Base-by-base conservation (phyloP, 23 tunicate genomes). In the Clavelina lepadiformis region DNA sequence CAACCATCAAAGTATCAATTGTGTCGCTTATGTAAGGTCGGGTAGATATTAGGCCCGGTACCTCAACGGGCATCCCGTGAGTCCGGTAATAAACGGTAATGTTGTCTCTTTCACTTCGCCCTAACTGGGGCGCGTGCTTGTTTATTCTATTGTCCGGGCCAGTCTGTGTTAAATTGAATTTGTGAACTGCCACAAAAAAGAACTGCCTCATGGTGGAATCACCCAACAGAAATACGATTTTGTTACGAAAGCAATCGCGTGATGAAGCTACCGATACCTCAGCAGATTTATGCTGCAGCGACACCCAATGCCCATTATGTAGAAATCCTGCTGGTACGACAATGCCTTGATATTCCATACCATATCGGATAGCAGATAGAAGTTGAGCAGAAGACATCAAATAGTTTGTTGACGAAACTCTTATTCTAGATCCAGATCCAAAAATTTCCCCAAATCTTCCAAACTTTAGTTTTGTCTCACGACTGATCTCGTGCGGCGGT, bases 21-120 rank as follows among this genome's bases (percentile, higher is more conserved):
- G 74, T 35, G 33, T 77, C 74, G 23, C 66, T 77, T 24, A 77
- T 77, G 56, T 77, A 77, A 2, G 82, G 74, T 23, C 79, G 47
- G 2, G 41, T 24, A 35, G 33, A 28, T 3, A 23, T 1, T 7
- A 74, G 74, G 15, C 82, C 82, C 15, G 82, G 74, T 20, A 55
- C 67, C 19, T 46, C 66, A 27, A 77, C 26, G 3, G 82, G 82
- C 7, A 67, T 74, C 7, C 82, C 82, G 37, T 77, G 82, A 28
- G 74, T 51, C 18, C 82, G 35, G 37, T 67, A 67, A 46, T 77
- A 59, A 33, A 77, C 31, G n/a, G 82, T 35, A n/a, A 67, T 65
- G 38, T 77, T 77, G 15, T 26, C 5, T 29, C 31, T 37, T 25
- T 53, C 35, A 56, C 55, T 26, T 35, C 18, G 21, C 31, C 58